Evolutionary conservation across 2,113 vertebrate species (phyloP).

Genomic region (Aphyosemion australe): DNA sequence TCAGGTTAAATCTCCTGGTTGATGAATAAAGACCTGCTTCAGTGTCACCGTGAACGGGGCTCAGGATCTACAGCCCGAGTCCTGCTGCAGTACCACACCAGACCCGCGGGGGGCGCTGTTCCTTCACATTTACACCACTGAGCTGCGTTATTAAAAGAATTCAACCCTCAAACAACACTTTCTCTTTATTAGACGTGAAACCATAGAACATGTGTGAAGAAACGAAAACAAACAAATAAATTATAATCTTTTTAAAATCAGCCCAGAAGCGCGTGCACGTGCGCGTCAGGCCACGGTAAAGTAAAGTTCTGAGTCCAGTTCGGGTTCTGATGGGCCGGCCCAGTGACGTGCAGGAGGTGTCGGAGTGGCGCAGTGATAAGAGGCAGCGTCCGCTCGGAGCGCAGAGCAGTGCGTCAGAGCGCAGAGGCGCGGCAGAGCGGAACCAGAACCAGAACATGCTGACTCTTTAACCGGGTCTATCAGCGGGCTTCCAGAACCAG

Average conservation of each 20-base stretch:
- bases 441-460: slow-evolving; percentile 36
- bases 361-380: slow-evolving; percentile 85
- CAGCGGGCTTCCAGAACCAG: neutral
- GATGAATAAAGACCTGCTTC: too few species aligned
- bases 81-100: neutral
- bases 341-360: slow-evolving; percentile 73
- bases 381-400: slow-evolving; percentile 74
- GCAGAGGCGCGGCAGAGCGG: neutral
- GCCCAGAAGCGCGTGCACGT: neutral
- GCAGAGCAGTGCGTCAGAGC: slow-evolving; percentile 74
- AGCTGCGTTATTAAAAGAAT: too few species aligned
- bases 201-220: too few species aligned
- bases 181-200: too few species aligned
- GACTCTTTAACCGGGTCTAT: slow-evolving; percentile 21
- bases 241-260: neutral
- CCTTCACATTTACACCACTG: neutral
- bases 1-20: too few species aligned
- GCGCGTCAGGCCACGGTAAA: neutral
- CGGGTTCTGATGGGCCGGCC: slow-evolving; percentile 59
- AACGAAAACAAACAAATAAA: too few species aligned
- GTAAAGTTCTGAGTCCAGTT: neutral
- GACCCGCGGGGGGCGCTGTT: neutral
- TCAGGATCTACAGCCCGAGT: too few species aligned
- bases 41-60: too few species aligned
- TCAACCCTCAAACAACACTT: too few species aligned